Conservation (phyloP, 1,140 invertebrate species). For the Linepithema humile region DNA sequence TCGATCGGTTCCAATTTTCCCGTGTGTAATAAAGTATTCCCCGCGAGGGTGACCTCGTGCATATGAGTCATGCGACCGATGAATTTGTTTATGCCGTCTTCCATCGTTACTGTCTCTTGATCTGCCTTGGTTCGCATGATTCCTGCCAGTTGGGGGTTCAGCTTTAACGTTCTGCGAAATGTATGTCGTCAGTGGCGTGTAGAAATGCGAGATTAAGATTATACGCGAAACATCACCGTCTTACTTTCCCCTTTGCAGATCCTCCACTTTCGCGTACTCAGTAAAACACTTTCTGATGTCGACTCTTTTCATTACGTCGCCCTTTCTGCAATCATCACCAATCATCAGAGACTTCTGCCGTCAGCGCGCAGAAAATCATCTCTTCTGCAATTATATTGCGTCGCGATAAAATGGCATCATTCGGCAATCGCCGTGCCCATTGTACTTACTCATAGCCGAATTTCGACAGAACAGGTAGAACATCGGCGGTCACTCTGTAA, state of each 20-base stretch:
- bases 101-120: conserved; percentile 87
- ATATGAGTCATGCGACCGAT: conserved; percentile 90
- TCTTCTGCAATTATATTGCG: conserved; percentile 54
- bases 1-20: conserved; percentile 92
- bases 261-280: conserved; percentile 91
- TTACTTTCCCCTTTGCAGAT: conserved; percentile 86
- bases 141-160: conserved; percentile 84
- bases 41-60: conserved; percentile 88
- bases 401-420: conserved; percentile 31
- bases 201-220: background rate
- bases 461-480: conserved; percentile 87
- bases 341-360: conserved; percentile 59
- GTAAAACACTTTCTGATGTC: conserved; percentile 90
- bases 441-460: conserved; percentile 85
- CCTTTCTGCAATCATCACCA: conserved; percentile 88
- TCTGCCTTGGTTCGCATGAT: conserved; percentile 81
- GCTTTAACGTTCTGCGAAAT: conserved; percentile 84
- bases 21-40: conserved; percentile 87
- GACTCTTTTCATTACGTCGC: conserved; percentile 87
- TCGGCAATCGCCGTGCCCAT: background rate
- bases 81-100: conserved; percentile 89
- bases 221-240: background rate
- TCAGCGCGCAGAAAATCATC: conserved; percentile 49
- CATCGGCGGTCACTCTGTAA: conserved; percentile 88
- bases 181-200: background rate